Conservation (phyloP, 2,113 vertebrate species). For the Fukomys damarensis region DNA sequence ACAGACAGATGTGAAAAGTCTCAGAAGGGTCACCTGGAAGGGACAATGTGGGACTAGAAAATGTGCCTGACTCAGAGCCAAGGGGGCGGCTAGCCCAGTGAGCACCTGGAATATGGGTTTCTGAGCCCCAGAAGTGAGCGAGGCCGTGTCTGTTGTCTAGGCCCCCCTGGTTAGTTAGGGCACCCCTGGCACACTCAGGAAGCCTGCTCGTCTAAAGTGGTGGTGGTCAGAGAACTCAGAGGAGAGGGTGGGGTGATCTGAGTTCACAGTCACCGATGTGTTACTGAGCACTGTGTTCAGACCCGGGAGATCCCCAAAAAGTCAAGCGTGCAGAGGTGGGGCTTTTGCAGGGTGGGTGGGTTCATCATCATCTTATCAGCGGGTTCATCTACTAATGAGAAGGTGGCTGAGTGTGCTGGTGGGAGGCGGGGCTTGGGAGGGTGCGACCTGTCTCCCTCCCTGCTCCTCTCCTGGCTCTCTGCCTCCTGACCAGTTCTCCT, state of each 20-base stretch:
- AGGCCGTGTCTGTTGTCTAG: neutral
- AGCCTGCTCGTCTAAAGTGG: neutral
- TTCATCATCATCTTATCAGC: too few relatives aligned
- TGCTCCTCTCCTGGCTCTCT: neutral
- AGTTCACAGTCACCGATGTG: too few relatives aligned
- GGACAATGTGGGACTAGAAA: fast-evolving
- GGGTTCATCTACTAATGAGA: neutral
- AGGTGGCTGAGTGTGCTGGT: neutral
- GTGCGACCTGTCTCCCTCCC: neutral
- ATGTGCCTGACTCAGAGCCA: too few relatives aligned
- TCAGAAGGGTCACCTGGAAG: neutral
- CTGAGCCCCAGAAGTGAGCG: neutral
- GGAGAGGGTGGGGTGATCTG: neutral
- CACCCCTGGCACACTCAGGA: neutral
- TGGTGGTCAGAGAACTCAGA: neutral
- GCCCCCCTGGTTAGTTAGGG: neutral
- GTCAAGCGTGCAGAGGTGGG: fast-evolving
- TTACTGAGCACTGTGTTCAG: neutral
- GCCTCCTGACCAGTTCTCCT: neutral
- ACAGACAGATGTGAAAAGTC: neutral
- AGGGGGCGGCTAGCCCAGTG: neutral
- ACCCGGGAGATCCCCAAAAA: neutral
- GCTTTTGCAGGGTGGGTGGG: neutral
- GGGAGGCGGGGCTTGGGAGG: neutral
- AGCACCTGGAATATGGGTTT: neutral